Conservation (phyloP, 2,113 vertebrate species). For the Meleagris gallopavo region DNA sequence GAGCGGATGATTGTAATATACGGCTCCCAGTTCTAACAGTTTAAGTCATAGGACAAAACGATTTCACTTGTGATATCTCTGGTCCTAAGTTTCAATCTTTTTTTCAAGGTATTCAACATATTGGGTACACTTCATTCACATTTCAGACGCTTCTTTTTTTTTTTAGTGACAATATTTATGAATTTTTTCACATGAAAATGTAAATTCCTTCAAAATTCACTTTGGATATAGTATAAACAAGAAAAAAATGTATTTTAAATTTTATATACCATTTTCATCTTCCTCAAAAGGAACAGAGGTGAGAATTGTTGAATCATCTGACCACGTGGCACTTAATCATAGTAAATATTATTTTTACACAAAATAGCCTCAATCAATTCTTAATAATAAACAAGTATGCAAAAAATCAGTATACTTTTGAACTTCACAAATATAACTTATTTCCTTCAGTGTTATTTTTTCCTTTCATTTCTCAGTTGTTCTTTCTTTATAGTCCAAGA, state of each 20-base stretch:
- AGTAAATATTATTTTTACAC: not conserved
- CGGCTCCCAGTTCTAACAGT: not conserved
- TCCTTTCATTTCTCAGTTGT: fast-evolving
- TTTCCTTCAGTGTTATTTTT: not conserved
- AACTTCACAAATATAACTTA: not conserved
- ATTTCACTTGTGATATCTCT: not conserved
- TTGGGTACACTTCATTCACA: not conserved
- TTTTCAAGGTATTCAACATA: not conserved
- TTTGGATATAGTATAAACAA: not conserved
- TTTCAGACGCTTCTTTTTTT: not conserved
- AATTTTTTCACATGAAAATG: not conserved
- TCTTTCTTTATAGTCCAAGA: not conserved
- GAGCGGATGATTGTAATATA: no score
- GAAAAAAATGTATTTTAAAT: not conserved
- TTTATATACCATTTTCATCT: not conserved
- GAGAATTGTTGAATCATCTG: not conserved
- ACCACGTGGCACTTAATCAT: not conserved
- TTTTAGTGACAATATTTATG: not conserved
- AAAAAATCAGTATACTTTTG: not conserved
- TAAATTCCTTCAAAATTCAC: not conserved
- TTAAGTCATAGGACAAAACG: not conserved
- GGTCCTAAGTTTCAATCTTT: not conserved
- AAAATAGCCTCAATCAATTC: not conserved
- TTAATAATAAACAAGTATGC: not conserved
- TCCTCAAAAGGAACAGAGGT: not conserved